These are phyloP conservation scores for Diabrotica virgifera DNA, from an alignment of 1,140 invertebrate species.

Conservation along the genomic window DNA sequence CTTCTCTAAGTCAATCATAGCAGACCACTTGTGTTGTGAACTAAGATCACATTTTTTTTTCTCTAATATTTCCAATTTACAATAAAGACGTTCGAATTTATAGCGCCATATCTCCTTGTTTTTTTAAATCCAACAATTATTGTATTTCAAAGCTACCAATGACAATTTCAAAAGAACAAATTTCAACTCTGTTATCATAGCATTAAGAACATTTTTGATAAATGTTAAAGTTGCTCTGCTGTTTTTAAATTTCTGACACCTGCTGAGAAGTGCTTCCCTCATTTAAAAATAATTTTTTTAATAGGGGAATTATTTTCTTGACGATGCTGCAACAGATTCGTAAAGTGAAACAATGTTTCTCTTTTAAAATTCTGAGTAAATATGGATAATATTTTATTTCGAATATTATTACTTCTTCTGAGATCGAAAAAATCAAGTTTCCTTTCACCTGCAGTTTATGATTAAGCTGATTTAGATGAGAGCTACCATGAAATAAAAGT, in stretches of 20 bases:
- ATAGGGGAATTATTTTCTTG: neutral
- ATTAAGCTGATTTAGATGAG: neutral
- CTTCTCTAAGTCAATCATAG: neutral
- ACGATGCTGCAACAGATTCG: neutral
- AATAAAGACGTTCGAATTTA: neutral
- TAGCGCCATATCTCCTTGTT: neutral
- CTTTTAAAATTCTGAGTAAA: neutral
- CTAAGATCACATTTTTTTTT: slow-evolving; percentile 4
- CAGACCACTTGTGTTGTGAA: neutral
- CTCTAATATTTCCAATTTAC: neutral
- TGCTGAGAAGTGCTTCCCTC: neutral
- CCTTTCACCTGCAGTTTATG: neutral
- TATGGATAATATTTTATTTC: neutral
- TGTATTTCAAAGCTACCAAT: neutral
- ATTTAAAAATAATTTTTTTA: neutral
- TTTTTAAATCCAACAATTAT: slow-evolving; percentile 4
- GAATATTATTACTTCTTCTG: neutral
- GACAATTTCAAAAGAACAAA: neutral
- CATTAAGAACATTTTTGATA: neutral
- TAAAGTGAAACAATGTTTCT: neutral
- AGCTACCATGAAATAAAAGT: neutral
- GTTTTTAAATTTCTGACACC: neutral
- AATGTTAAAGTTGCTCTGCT: neutral
- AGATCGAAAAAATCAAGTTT: neutral
- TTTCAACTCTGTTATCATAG: slow-evolving; percentile 3